These are phyloP conservation scores for Nomada flava DNA, from an alignment of 2,888 invertebrate genomes.

Conservation along the genomic window DNA sequence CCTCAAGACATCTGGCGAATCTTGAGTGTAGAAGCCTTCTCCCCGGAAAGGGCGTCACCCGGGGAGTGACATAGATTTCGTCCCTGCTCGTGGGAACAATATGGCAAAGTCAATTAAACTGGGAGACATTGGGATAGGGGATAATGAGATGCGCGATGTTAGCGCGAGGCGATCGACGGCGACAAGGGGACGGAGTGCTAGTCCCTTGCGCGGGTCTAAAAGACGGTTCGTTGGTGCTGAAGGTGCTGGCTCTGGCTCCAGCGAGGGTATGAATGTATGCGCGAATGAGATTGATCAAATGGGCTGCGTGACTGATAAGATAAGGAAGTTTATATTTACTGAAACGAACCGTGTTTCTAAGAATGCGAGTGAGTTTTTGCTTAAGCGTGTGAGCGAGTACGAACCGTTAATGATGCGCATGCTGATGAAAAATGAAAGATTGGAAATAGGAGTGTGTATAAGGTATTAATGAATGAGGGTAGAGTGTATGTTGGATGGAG, in stretches of 20 bases:
- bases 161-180: neutral
- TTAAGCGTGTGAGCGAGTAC: neutral
- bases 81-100: neutral
- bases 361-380: too few species aligned
- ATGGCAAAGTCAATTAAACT: neutral
- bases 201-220: neutral
- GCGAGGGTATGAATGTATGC: neutral
- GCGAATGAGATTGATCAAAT: neutral
- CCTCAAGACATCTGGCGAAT: neutral
- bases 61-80: neutral
- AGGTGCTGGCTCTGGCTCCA: too few species aligned
- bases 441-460: neutral
- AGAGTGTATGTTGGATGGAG: constrained; percentile 18
- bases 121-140: neutral
- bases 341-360: neutral
- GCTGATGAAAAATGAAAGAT: neutral
- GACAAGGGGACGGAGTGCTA: neutral
- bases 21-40: neutral
- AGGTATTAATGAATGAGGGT: neutral
- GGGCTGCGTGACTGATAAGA: neutral
- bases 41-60: neutral
- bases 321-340: neutral
- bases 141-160: neutral
- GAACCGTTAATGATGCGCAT: neutral
- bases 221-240: neutral